A percentile compares a stretch with the other conserved stretches of the same genome.
Evolutionary conservation across 2,113 vertebrate species (phyloP).

Genomic region (Scopus umbretta): DNA sequence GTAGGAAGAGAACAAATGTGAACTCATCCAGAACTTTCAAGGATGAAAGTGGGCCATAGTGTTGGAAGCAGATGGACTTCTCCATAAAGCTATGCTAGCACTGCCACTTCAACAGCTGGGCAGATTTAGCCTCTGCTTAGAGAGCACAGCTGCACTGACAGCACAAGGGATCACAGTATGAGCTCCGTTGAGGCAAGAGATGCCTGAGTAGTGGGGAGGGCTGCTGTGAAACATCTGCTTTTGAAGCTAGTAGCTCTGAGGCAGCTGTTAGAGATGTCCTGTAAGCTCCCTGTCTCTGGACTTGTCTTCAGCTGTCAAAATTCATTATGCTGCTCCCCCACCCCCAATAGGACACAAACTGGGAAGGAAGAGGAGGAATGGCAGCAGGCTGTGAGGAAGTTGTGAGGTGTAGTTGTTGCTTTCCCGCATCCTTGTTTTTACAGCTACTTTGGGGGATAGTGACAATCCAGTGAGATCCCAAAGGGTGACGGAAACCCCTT

Average conservation of each 20-base stretch:
- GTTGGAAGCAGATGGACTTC: constrained; percentile 8
- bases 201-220: neutral
- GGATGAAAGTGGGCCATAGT: neutral
- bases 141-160: neutral
- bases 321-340: no score
- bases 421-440: neutral
- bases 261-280: constrained; percentile 15
- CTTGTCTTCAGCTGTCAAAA: neutral
- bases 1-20: neutral
- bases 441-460: neutral
- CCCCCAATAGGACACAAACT: neutral
- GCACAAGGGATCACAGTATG: neutral
- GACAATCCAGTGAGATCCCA: neutral
- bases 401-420: neutral
- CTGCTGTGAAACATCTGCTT: constrained; percentile 40
- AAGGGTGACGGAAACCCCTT: neutral
- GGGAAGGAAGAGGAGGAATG: neutral
- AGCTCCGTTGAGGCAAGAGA: neutral
- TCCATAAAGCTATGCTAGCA: neutral
- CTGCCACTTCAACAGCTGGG: constrained; percentile 21
- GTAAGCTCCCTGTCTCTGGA: neutral
- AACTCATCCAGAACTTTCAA: constrained; percentile 3
- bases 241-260: neutral
- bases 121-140: neutral
- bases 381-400: neutral